Base-by-base conservation (phyloP, 2,113 vertebrate species). In the Heptranchias perlo region DNA sequence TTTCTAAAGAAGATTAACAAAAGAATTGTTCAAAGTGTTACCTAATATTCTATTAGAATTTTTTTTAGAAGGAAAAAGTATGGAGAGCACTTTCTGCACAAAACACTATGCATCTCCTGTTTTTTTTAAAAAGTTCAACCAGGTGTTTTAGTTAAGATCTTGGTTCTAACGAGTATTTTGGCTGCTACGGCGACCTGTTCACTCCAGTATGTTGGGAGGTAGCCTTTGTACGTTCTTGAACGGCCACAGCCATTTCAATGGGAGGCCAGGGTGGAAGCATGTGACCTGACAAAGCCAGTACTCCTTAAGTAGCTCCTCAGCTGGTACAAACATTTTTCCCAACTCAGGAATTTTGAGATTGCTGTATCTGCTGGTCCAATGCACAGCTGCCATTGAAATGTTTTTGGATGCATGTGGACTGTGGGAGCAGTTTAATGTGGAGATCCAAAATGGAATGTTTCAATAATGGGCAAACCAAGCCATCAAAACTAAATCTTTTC, bases 1-100 rank as follows among this genome's bases (percentile, higher is more conserved):
- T 13, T 94, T 67, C 62, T 65, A 28, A 65, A 94, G 87, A 54
- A 91, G 39, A 94, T 47, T 94, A 67, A n/a, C 62, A 67, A 94
- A 87, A 28, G 39, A 93, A 47, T 94, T 47, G 54, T 61, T 58
- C 52, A 91, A 91, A 61, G 28, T 35, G 23, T 10, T 47, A 47
- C 39, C 64, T 65, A 28, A 67, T 47, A 25, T 65, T 65, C 62
- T 47, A n/a, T 52, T 89, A 3, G 49, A 89, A 89, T 28, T 76
- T 44, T 82, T 44, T 44, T 18, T 44, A 44, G 3, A 3, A 39
- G 4, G 23, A n/a, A n/a, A n/a, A n/a, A n/a, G n/a, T n/a, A n/a
- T n/a, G n/a, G n/a, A 35, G 25, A n/a, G 52, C 31, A 58, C 23
- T 91, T 89, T 58, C 23, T 91, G 49, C 28, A 31, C 87, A 87